Conservation (phyloP, 2,113 vertebrate species). For the Colaptes auratus region DNA sequence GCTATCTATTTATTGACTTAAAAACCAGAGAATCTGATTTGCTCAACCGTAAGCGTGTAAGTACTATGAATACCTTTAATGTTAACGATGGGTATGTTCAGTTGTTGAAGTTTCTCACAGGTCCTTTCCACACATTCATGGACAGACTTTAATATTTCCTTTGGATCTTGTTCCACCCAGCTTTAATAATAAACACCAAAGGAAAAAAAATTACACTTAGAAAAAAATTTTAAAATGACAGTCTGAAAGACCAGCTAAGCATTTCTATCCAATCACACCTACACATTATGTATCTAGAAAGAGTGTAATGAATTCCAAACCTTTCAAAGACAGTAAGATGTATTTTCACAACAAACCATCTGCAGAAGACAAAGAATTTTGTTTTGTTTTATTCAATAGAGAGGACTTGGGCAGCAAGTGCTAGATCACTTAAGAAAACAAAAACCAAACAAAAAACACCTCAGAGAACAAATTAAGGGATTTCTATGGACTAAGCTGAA, state of each 20-base stretch:
- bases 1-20: neutral
- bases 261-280: neutral
- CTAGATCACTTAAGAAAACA: neutral
- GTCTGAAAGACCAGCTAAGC: neutral
- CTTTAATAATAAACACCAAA: slow-evolving; percentile 71
- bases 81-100: slow-evolving; percentile 85
- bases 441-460: neutral
- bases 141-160: slow-evolving; percentile 91
- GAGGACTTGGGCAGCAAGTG: neutral
- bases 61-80: slow-evolving; percentile 87
- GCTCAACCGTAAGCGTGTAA: neutral
- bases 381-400: neutral
- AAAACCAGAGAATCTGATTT: neutral
- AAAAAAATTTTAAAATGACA: neutral
- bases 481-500: neutral
- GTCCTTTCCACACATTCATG: slow-evolving; percentile 93
- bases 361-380: neutral
- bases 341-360: neutral
- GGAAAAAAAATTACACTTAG: neutral
- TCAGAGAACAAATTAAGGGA: neutral
- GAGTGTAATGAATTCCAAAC: neutral
- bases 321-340: neutral
- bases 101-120: slow-evolving; percentile 89
- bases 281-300: neutral
- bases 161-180: slow-evolving; percentile 96